Conservation (phyloP, 2,113 vertebrate genomes). For the Malurus melanocephalus region DNA sequence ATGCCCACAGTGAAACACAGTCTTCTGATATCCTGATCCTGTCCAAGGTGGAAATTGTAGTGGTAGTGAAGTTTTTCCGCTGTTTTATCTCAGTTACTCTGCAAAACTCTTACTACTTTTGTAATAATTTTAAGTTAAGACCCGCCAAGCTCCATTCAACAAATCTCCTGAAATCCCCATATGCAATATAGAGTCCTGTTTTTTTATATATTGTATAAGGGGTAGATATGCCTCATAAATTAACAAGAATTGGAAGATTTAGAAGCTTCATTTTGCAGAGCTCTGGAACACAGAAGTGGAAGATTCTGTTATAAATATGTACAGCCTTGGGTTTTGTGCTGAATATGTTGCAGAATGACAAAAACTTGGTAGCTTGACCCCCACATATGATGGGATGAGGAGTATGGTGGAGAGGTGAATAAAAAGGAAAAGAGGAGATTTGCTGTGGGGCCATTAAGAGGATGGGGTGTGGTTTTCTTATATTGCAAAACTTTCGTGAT, state of each 20-base stretch:
- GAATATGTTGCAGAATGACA: accelerated
- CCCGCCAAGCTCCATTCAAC: background rate
- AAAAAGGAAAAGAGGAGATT: background rate
- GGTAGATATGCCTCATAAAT: background rate
- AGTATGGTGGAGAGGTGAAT: background rate
- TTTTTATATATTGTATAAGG: background rate
- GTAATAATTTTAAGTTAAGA: background rate
- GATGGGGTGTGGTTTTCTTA: background rate
- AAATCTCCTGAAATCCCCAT: background rate
- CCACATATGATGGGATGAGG: background rate
- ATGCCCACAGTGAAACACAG: background rate
- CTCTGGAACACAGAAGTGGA: background rate
- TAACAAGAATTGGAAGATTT: background rate
- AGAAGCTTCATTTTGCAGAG: background rate
- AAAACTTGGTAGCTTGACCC: background rate
- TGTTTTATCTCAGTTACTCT: background rate
- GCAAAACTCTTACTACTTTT: background rate
- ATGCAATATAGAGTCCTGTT: background rate
- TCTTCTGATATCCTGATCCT: background rate
- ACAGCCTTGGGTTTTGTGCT: background rate
- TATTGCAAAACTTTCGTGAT: background rate
- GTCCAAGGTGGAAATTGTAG: background rate
- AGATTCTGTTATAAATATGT: background rate
- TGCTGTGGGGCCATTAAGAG: background rate
- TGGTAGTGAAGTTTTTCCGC: background rate